These are phyloP conservation scores for Orycteropus afer DNA, from an alignment of 2,113 vertebrate genomes.

Conservation along the genomic window DNA sequence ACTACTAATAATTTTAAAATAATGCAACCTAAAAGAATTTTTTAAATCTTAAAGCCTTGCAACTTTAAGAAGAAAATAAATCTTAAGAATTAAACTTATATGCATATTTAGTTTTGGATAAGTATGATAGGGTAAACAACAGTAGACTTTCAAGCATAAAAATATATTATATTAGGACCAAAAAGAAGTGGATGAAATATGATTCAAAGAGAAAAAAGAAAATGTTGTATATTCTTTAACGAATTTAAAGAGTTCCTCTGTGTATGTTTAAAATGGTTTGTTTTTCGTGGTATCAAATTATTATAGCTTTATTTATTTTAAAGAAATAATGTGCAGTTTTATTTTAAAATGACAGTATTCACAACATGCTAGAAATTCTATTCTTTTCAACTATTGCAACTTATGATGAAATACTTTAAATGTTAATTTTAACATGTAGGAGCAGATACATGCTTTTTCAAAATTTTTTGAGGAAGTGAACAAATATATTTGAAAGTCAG, in stretches of 20 bases:
- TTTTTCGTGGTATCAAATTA: not conserved
- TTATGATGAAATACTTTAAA: not conserved
- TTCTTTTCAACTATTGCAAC: not conserved
- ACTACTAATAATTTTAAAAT: not conserved
- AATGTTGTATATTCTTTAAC: too few species aligned
- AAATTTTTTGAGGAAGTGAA: not conserved
- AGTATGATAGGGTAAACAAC: not conserved
- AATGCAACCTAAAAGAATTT: not conserved
- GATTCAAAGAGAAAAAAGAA: too few species aligned
- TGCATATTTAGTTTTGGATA: not conserved
- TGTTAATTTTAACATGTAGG: not conserved
- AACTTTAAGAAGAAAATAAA: not conserved
- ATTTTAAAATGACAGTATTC: constrained; percentile 22
- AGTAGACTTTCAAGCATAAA: not conserved
- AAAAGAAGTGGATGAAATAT: not conserved
- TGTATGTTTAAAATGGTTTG: not conserved
- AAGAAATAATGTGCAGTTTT: not conserved
- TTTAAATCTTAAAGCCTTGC: not conserved
- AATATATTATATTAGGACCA: not conserved
- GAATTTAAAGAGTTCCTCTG: not conserved
- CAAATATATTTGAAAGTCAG: not conserved
- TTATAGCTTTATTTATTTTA: not conserved
- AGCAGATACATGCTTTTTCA: not conserved
- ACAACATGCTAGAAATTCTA: not conserved
- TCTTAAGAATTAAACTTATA: not conserved